Evolutionary conservation across 2,888 invertebrate genomes (phyloP), one percentile per base, ranked within the genome.

Genomic region (Amblyteles armatorius): DNA sequence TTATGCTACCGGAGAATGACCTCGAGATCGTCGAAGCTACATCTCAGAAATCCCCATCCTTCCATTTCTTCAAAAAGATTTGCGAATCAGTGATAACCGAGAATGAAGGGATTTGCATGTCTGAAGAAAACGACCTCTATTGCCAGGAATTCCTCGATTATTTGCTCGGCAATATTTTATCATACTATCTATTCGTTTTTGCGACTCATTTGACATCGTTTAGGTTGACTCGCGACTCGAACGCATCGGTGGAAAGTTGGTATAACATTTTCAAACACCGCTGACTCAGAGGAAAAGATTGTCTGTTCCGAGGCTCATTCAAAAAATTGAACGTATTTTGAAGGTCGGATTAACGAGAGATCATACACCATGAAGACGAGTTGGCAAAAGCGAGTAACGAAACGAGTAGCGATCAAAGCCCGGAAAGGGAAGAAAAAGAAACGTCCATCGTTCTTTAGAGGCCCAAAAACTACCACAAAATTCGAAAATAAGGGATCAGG

Each of bases 241-340:
- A 63, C n/a, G n/a, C 63, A 29, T 33, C 63, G 16, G 63, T 63
- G 3, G 68, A 69, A 13, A 29, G 68, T 26, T 69, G 68, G 50
- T 69, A 48, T 29, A 44, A 26, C 1, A 26, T 22, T 16, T 11
- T 69, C 13, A 48, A 69, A 16, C 22, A 26, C 16, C 48, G 29
- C 2, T 29, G 19, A 6, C 29, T 69, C 7, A 29, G 26, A 69
- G 68, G 50, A 1, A 48, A 48, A 19, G 11, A 26, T 22, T 7
- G 16, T 16, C 44, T 0, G 50, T 69, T 7, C 50, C 68, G 22
- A 26, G 68, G n/a, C 50, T 69, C 13, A 63, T 63, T 11, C 29
- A 63, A 16, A 29, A 29, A n/a, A 63, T 63, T 36, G 4, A 33
- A n/a, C 4, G 13, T 6, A 6, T 33, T 36, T 33, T 63, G 16